Evolutionary conservation across 2,797 vertebrate species (phyloP), one percentile per base, ranked within the genome.

Genomic region (Sebastes steindachneri): DNA sequence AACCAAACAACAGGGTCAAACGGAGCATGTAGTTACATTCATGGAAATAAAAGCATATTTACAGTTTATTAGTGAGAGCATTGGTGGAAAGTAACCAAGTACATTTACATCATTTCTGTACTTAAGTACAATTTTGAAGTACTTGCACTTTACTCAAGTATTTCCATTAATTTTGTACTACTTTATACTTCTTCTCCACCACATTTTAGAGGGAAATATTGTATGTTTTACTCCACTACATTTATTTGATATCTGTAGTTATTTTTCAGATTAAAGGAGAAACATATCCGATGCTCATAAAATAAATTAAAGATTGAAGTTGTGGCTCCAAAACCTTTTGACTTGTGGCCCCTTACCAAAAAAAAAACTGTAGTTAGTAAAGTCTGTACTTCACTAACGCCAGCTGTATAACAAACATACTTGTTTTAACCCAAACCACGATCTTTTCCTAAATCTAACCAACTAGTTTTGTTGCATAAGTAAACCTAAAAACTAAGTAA

Each of bases 1-100:
- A 78, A 53, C 31, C 65, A 81, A 37, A 67, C 73, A 71, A 26
- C 21, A 1, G 51, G 54, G 71, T 75, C 71, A 66, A 14, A 67
- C 5, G 0, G 54, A 33, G 25, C 25, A 8, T 5, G 21, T 19
- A 10, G 1, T 35, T 2, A 14, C 26, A n/a, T 19, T 10, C 15
- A 58, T 26, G 5, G 17, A 45, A 45, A 35, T 19, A 35, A 35
- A 55, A 55, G 4, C 31, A 26, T 7, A 15, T 54, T 69, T 25
- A 48, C 45, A 48, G 15, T 19, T 2, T 37, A 57, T 9, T 3
- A 51, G 9, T 29, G 41, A 29, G 10, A 45, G 55, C 5, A 33
- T 5, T 7, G 7, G 9, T 17, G 29, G 35, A 59, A 59, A 41
- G 54, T 21, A 48, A 21, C 3, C 5, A n/a, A 17, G 19, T 53